Conservation (phyloP, 2,113 vertebrate species). For the Gnathonemus longibarbis region DNA sequence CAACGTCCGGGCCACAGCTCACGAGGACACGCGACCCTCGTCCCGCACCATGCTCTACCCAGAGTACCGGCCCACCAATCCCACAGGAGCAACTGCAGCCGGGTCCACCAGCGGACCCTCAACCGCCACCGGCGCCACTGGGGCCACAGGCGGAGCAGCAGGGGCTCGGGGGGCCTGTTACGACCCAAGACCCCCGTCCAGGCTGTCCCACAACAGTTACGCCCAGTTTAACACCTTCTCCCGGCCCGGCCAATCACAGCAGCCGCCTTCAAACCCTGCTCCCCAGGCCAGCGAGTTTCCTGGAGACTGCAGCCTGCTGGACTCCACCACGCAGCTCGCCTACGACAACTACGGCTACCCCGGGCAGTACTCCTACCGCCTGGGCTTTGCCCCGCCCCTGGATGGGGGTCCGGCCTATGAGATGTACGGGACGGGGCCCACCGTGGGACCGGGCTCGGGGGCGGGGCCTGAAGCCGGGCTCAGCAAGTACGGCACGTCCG, state of each 20-base stretch:
- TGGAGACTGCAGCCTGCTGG: conserved; percentile 61
- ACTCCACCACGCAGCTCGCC: conserved; percentile 69
- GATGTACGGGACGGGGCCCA: conserved; percentile 64
- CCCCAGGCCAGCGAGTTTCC: conserved; percentile 58
- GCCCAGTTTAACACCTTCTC: conserved; percentile 82
- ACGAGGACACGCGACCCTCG: conserved; percentile 74
- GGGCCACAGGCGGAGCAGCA: conserved; percentile 27
- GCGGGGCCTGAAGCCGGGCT: conserved; percentile 54
- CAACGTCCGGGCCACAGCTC: conserved; percentile 80
- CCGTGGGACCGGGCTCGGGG: conserved; percentile 40
- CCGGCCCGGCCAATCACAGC: conserved; percentile 51
- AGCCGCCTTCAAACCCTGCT: conserved; percentile 48
- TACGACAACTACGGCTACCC: conserved; percentile 80
- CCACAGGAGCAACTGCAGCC: conserved; percentile 57
- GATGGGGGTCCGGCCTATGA: conserved; percentile 65
- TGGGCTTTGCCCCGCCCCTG: conserved; percentile 72
- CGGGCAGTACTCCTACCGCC: conserved; percentile 69
- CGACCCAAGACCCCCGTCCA: conserved; percentile 74
- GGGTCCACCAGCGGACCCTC: conserved; percentile 56
- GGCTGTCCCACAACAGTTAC: conserved; percentile 84
- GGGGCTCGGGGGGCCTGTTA: conserved; percentile 65
- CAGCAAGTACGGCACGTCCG: conserved; percentile 72
- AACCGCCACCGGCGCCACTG: conserved; percentile 34
- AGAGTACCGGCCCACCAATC: conserved; percentile 70
- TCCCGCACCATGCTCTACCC: conserved; percentile 76